A percentile compares a stretch with the other conserved stretches of the same genome.
Evolutionary conservation across 2,888 invertebrate species (phyloP).

Genomic region (Pherbina coryleti): DNA sequence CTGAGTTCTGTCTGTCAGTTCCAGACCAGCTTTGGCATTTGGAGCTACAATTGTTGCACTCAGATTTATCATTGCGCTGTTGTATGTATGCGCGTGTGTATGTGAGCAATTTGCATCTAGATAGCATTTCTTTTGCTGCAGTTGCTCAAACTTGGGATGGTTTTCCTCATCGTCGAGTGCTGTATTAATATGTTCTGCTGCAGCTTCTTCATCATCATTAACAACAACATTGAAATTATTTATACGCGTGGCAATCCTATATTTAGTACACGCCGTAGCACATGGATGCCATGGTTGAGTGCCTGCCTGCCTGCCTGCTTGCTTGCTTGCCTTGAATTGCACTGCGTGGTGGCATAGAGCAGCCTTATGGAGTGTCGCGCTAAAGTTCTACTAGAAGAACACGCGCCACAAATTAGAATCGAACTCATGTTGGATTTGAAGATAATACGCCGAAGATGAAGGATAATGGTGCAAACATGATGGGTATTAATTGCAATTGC

Average conservation of each 20-base stretch:
- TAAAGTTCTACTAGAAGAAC: constrained; percentile 33
- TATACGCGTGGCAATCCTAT: constrained; percentile 31
- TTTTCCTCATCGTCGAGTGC: neutral
- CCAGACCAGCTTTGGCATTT: neutral
- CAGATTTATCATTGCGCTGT: constrained; percentile 52
- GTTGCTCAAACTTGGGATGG: constrained; percentile 57
- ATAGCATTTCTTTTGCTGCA: constrained; percentile 47
- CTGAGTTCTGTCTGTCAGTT: neutral
- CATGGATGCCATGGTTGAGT: neutral
- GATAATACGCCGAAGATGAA: constrained; percentile 33
- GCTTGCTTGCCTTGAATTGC: neutral
- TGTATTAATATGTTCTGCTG: constrained; percentile 1
- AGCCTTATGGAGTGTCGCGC: neutral
- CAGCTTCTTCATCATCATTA: constrained; percentile 22
- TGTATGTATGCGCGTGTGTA: constrained; percentile 32
- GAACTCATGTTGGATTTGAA: constrained; percentile 34
- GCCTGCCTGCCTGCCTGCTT: neutral
- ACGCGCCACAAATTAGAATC: constrained; percentile 66
- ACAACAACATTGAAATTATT: constrained; percentile 26
- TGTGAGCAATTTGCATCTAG: constrained; percentile 41
- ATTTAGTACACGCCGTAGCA: constrained; percentile 14
- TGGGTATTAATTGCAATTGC: constrained; percentile 59
- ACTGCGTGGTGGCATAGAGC: neutral
- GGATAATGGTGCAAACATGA: constrained; percentile 48
- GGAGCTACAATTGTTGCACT: constrained; percentile 46